Conservation (phyloP, 1,140 invertebrate genomes). For the Drosophila nebulosa region DNA sequence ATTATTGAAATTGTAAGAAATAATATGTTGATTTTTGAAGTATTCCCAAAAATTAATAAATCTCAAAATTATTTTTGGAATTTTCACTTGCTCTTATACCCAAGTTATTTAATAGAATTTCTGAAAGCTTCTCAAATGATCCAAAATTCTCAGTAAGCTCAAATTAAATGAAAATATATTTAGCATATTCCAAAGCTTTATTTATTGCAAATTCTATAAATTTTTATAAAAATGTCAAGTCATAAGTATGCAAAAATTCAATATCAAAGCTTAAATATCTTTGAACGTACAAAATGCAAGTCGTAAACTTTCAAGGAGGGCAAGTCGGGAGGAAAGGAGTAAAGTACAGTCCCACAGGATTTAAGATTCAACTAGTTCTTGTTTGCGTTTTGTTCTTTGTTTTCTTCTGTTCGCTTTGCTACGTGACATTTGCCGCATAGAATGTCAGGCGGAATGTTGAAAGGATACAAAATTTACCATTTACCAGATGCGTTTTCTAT, state of each 20-base stretch:
- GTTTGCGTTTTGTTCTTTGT: neutral
- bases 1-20: too few species aligned
- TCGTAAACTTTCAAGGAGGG: neutral
- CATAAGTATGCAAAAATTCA: neutral
- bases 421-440: conserved; percentile 36
- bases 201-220: neutral
- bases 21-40: too few species aligned
- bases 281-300: neutral
- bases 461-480: conserved; percentile 30
- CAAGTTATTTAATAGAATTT: too few species aligned
- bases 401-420: conserved; percentile 21
- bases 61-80: too few species aligned
- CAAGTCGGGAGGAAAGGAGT: neutral
- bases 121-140: too few species aligned
- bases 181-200: too few species aligned
- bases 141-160: too few species aligned
- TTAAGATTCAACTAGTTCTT: neutral
- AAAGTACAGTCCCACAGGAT: neutral
- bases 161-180: too few species aligned
- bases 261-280: neutral
- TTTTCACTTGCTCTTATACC: too few species aligned
- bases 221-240: neutral
- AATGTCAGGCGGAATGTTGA: neutral
- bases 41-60: too few species aligned
- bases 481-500: conserved; percentile 65